Conservation (phyloP, 2,888 invertebrate species). For the Sepioteuthis lessoniana region DNA sequence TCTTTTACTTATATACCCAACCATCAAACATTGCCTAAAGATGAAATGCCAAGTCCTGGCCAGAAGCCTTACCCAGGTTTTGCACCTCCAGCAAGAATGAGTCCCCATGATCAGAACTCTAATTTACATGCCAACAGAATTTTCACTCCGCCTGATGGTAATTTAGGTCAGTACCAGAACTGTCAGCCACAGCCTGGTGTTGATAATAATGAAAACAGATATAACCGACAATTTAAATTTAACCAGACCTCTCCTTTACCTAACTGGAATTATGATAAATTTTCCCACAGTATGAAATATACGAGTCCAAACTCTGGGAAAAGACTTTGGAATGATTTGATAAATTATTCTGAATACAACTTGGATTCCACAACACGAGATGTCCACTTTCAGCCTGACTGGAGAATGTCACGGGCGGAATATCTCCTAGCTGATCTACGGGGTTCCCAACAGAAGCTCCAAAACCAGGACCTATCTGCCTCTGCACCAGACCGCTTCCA, state of each 20-base stretch:
- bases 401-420: neutral
- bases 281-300: slow-evolving; percentile 38
- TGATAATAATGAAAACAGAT: neutral
- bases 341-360: slow-evolving; percentile 40
- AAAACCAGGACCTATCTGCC: neutral
- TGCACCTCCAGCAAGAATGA: neutral
- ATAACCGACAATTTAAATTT: slow-evolving; percentile 36
- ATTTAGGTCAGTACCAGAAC: neutral
- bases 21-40: neutral
- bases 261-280: slow-evolving; percentile 12
- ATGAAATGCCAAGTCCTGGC: neutral
- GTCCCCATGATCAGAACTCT: neutral
- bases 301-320: neutral
- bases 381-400: neutral
- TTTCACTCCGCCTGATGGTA: neutral
- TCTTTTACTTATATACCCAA: slow-evolving; percentile 39
- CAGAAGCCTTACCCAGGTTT: neutral
- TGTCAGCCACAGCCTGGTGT: neutral
- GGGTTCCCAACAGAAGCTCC: neutral
- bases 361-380: neutral
- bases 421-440: too few relatives aligned
- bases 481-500: too few relatives aligned
- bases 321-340: neutral
- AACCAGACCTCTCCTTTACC: slow-evolving; percentile 37
- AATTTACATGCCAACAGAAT: neutral